These are phyloP conservation scores for Microhierax caerulescens DNA, from an alignment of 2,797 vertebrate genomes.

Conservation along the genomic window DNA sequence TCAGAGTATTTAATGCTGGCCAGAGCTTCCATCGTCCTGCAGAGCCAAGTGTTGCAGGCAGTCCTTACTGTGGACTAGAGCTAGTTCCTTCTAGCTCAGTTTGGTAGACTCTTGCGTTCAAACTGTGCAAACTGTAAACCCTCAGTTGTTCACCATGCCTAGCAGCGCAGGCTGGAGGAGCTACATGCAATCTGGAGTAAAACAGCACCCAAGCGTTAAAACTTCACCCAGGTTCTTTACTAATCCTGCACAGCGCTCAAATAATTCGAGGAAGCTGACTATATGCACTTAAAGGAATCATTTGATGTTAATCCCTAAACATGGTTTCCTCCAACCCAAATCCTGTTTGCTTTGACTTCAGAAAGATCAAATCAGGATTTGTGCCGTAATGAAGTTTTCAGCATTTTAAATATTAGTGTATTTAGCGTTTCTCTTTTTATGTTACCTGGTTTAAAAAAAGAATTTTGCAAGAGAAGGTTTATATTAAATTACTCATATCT, in stretches of 20 bases:
- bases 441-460: slow-evolving; percentile 35
- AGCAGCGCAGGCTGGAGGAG: neutral
- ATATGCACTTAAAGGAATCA: neutral
- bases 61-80: neutral
- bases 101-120: neutral
- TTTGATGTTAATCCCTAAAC: neutral
- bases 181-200: neutral
- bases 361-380: slow-evolving; percentile 26
- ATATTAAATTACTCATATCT: slow-evolving; percentile 3
- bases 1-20: neutral
- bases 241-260: neutral
- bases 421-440: slow-evolving; percentile 40
- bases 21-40: neutral
- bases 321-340: neutral
- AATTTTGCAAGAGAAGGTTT: slow-evolving; percentile 64
- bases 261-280: neutral
- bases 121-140: neutral
- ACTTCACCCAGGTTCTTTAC: neutral
- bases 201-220: neutral
- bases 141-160: neutral
- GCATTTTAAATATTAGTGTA: slow-evolving; percentile 16
- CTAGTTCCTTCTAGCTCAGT: neutral
- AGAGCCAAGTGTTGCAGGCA: neutral
- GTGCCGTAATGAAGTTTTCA: neutral
- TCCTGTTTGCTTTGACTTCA: neutral